phyloP scores from a whole-genome alignment of 2,888 invertebrate species.

The Mythimna albipuncta region DNA sequence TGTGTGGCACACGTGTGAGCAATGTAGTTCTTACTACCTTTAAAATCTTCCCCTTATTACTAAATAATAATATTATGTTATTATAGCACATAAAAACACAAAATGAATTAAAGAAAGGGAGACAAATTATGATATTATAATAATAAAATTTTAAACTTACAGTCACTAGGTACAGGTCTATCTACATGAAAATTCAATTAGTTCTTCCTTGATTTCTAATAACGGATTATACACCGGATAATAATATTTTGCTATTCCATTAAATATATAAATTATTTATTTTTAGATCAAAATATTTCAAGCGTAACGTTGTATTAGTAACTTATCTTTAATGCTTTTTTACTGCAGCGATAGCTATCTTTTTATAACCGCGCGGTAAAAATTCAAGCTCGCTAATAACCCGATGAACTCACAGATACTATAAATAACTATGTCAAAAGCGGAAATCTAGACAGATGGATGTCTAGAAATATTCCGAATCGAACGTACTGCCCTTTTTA shows the following conservation, averaged over 20 bases:
- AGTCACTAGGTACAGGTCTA: neutral
- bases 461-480: conserved; percentile 33
- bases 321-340: conserved; percentile 28
- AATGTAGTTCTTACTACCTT: no score
- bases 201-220: conserved; percentile 21
- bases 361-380: conserved; percentile 28
- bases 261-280: conserved; percentile 21
- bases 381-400: conserved; percentile 19
- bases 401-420: conserved; percentile 13
- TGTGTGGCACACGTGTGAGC: no score
- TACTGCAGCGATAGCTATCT: conserved; percentile 25
- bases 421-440: conserved; percentile 35
- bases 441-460: conserved; percentile 24
- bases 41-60: no score
- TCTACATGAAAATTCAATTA: neutral
- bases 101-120: no score
- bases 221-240: conserved; percentile 19
- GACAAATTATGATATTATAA: neutral
- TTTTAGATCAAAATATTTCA: conserved; percentile 21
- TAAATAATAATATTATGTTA: no score
- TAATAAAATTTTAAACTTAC: neutral
- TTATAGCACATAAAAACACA: no score
- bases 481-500: conserved; percentile 6
- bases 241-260: conserved; percentile 17
- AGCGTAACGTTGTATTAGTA: conserved; percentile 27